phyloP scores from a whole-genome alignment of 1,140 invertebrate species.

The Brachionus rotundiformis region DNA sequence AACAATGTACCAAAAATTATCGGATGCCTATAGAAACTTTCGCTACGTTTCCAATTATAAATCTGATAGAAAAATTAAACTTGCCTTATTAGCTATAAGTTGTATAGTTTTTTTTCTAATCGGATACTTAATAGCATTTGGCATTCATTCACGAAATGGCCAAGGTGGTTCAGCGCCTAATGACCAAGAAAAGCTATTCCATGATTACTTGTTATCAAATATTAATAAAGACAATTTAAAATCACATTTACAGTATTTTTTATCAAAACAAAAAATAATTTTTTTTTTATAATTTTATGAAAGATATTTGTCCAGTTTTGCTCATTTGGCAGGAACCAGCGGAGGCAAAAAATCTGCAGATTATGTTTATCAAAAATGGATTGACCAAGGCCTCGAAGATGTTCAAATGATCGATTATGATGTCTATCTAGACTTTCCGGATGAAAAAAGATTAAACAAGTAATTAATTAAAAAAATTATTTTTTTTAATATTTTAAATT shows the following conservation, averaged over 20 bases:
- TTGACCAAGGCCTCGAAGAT: slow-evolving; percentile 12
- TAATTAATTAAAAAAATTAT: not conserved
- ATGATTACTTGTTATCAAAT: not conserved
- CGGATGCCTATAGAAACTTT: not conserved
- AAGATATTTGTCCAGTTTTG: slow-evolving; percentile 34
- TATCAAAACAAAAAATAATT: not conserved
- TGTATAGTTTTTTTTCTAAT: not conserved
- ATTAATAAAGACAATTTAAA: slow-evolving; percentile 11
- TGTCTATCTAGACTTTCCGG: slow-evolving; percentile 38
- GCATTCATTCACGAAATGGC: not conserved
- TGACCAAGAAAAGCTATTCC: not conserved
- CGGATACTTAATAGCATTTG: not conserved
- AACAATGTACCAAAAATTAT: not conserved
- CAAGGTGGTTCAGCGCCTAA: not conserved
- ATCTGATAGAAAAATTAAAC: not conserved
- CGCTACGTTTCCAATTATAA: not conserved
- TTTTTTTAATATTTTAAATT: not conserved
- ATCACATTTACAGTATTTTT: slow-evolving; percentile 21
- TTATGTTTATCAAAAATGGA: slow-evolving; percentile 29
- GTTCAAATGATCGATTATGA: slow-evolving; percentile 51
- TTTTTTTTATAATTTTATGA: not conserved
- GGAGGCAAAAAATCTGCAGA: slow-evolving; percentile 39
- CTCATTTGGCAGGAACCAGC: slow-evolving; percentile 15
- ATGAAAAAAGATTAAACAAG: slow-evolving; percentile 14
- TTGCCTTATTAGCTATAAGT: not conserved